Evolutionary conservation across 2,113 vertebrate species (phyloP), one percentile per base, ranked within the genome.

Genomic region (Mormyrus iriodes): DNA sequence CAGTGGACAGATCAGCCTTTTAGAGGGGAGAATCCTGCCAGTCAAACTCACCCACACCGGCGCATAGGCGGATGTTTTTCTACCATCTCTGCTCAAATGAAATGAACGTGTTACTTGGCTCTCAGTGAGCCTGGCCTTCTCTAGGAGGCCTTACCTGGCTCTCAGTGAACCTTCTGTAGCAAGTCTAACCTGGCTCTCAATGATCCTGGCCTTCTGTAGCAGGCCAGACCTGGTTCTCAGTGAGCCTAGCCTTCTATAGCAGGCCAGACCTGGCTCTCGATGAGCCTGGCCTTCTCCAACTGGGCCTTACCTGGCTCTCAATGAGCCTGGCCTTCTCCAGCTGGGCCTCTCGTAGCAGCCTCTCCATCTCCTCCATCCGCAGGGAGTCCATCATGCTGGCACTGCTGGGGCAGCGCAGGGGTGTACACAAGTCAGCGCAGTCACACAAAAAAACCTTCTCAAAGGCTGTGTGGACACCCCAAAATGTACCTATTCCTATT

Each of bases 331-430:
- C 97, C 95, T 98, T 98, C 94, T 99, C 98, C 0, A 97, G 96
- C 0, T 98, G 97, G 0, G 97, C 97, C 92, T 99, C 97, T 91
- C 96, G 97, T 91, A 99, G 90, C 97, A 99, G 96, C 95, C 96
- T 97, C 94, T 99, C 98, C 97, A 99, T 99, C 96, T 99, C 98
- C 88, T 99, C 98, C 0, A 99, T 96, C 94, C 97, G 97, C 73
- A 97, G 96, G 17, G 93, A 92, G 24, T 98, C 98, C 84, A 97
- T 90, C 53, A 97, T 97, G 0, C 97, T 97, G 86, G 95, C 94
- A 49, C 97, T 98, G 92, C 90, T 86, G 90, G 89, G 51, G 69
- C 19, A 46, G 44, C 9, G n/a, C 2, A 3, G 8, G 49, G n/a
- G 49, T 52, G 24, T n/a, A 3, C 39, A 24, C 39, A 84, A 2